A percentile compares a stretch with the other conserved stretches of the same genome.
phyloP scores from a whole-genome alignment of 2,113 vertebrate species.

The Solenodon paradoxus region DNA sequence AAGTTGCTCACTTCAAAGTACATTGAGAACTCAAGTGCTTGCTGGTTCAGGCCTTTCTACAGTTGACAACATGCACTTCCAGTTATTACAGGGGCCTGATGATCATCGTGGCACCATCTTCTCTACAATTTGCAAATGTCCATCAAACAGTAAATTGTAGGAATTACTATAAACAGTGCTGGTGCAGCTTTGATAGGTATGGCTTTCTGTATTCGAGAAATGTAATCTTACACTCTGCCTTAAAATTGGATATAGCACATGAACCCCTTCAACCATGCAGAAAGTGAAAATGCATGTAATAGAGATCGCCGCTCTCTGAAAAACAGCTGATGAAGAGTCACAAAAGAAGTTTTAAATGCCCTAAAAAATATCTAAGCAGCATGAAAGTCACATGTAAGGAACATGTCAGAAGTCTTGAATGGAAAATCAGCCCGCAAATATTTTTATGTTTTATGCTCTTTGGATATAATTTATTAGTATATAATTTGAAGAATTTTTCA shows the following conservation, averaged over 20 bases:
- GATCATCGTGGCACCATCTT: conserved; percentile 66
- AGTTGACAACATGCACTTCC: conserved; percentile 45
- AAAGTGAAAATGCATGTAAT: conserved; percentile 78
- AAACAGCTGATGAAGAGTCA: conserved; percentile 77
- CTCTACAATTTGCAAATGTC: conserved; percentile 76
- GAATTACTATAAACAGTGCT: conserved; percentile 79
- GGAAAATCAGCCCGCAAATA: conserved; percentile 71
- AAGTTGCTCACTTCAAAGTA: conserved; percentile 65
- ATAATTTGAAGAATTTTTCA: conserved; percentile 69
- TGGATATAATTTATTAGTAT: conserved; percentile 80
- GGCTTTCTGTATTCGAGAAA: conserved; percentile 73
- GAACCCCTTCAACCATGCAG: conserved; percentile 80
- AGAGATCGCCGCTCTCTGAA: conserved; percentile 68
- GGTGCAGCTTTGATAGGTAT: conserved; percentile 67
- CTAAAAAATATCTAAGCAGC: conserved; percentile 75
- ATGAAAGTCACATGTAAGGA: conserved; percentile 75
- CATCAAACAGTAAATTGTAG: conserved; percentile 79
- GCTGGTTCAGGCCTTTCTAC: conserved; percentile 62
- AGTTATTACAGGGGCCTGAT: conserved; percentile 61
- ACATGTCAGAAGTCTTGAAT: conserved; percentile 70
- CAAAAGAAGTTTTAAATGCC: conserved; percentile 76
- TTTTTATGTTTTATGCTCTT: conserved; percentile 78
- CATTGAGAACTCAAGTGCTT: conserved; percentile 42
- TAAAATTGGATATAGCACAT: conserved; percentile 80
- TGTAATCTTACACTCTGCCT: conserved; percentile 76